These are phyloP conservation scores for Pammene aurita DNA, from an alignment of 2,888 invertebrate species.

Conservation along the genomic window DNA sequence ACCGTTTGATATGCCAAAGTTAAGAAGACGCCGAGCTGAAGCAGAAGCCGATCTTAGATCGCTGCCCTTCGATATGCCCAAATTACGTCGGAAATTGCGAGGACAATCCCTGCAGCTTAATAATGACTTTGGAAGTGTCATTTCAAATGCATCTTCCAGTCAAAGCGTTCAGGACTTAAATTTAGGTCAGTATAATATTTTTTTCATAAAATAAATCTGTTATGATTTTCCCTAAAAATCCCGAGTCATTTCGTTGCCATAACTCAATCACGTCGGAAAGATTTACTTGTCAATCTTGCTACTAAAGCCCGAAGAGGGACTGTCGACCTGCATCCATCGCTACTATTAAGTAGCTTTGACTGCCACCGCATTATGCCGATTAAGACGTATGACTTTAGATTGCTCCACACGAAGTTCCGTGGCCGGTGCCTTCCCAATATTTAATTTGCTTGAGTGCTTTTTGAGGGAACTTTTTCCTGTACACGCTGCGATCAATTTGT, in stretches of 20 bases:
- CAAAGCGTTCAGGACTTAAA: conserved; percentile 90
- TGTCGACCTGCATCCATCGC: conserved; percentile 67
- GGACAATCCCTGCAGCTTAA: conserved; percentile 85
- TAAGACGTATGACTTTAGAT: conserved; percentile 78
- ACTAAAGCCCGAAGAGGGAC: conserved; percentile 63
- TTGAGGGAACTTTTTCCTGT: conserved; percentile 74
- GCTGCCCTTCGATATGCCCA: conserved; percentile 96
- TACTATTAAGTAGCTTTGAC: conserved; percentile 71
- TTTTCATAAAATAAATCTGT: neutral
- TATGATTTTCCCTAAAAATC: conserved; percentile 17
- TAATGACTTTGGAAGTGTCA: conserved; percentile 86
- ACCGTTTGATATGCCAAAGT: conserved; percentile 95
- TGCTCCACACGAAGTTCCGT: conserved; percentile 66
- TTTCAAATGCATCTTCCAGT: conserved; percentile 92
- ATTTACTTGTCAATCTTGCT: conserved; percentile 64
- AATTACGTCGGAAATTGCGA: conserved; percentile 89
- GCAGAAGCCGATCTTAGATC: conserved; percentile 91
- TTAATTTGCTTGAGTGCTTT: conserved; percentile 82
- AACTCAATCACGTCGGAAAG: conserved; percentile 53
- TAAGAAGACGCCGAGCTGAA: conserved; percentile 87
- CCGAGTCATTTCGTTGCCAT: conserved; percentile 29
- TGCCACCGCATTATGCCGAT: conserved; percentile 77
- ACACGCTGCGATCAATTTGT: conserved; percentile 77
- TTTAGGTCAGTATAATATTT: conserved; percentile 79
- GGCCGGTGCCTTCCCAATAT: conserved; percentile 73